phyloP scores from a whole-genome alignment of 2,888 invertebrate species.

The Drosophila parthenogenetica region DNA sequence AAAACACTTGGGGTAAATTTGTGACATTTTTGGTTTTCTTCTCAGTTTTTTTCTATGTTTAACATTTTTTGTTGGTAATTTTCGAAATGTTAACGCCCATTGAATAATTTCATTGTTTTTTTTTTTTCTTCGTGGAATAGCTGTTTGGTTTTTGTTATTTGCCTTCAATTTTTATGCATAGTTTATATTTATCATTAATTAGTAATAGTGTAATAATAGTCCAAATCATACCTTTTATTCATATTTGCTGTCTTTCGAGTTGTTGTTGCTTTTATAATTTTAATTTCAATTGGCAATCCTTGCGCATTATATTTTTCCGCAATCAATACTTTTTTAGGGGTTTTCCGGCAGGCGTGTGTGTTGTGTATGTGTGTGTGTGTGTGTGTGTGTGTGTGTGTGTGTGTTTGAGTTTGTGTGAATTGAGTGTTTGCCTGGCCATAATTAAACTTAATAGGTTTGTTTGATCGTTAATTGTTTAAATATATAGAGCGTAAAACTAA shows the following conservation, averaged over 20 bases:
- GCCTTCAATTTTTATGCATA: conserved; percentile 22
- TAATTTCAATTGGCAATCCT: conserved; percentile 45
- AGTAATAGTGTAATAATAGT: conserved; percentile 75
- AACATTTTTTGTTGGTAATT: conserved; percentile 27
- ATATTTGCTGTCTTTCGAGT: conserved; percentile 48
- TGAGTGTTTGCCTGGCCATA: conserved; percentile 41
- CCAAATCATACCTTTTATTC: conserved; percentile 68
- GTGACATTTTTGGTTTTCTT: conserved; percentile 36
- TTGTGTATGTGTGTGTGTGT: conserved; percentile 36
- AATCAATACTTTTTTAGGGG: conserved; percentile 37
- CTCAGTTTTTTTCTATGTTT: conserved; percentile 34
- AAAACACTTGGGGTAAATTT: conserved; percentile 26
- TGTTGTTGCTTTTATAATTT: conserved; percentile 45
- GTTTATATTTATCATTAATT: conserved; percentile 55
- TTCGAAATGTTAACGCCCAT: conserved; percentile 56
- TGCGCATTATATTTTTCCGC: conserved; percentile 45
- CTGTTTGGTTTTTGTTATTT: conserved; percentile 21
- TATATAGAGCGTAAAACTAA: conserved; percentile 63
- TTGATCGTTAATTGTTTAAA: conserved; percentile 34
- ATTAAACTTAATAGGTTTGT: conserved; percentile 69
- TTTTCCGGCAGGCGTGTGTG: conserved; percentile 63
- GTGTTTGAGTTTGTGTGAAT: conserved; percentile 33
- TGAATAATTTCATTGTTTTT: conserved; percentile 29
- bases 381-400: conserved; percentile 30
- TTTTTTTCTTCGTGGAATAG: conserved; percentile 30